Evolutionary conservation across 2,888 invertebrate genomes (phyloP), one percentile per base, ranked within the genome.

Genomic region (Drosophila leonis): DNA sequence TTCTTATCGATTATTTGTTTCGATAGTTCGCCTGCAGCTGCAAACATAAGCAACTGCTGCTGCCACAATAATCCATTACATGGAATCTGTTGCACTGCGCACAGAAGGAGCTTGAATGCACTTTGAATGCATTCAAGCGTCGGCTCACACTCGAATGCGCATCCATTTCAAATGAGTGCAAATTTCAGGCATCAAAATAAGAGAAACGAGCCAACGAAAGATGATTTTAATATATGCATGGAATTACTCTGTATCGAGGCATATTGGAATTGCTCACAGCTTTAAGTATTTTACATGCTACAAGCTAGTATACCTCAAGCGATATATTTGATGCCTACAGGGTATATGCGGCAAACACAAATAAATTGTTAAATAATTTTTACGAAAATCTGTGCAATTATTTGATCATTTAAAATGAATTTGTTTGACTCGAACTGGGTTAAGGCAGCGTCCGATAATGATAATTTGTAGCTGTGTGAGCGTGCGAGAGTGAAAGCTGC

Each of bases 81-180:
- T 63, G 52, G 48, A 37, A 67, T 72, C 73, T 65, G 66, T 82
- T 82, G 76, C 76, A 83, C 73, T 86, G 78, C 75, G 51, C 75
- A 72, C 54, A 80, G 52, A 37, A 68, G 49, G 68, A 68, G 75
- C 80, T 80, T 64, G 72, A 88, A 75, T 84, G 90, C 82, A 82
- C 85, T 84, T 67, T 42, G 70, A 73, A 77, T 82, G 75, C 82
- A 83, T 70, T 80, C 83, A 84, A 77, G 69, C 82, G 66, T 37
- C 35, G 13, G 33, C 18, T 48, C 18, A 20, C 69, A 48, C 67
- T 61, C 55, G 60, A 51, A 31, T 69, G 49, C 62, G 59, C 62
- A 27, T 56, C 56, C 55, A 59, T 56, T 63, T 76, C 62, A 27
- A 27, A 37, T 39, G 54, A 20, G 37, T 15, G 51, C 15, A 54